Evolutionary conservation across 2,888 invertebrate genomes (phyloP).

Genomic region (Macroteleia sp.): DNA sequence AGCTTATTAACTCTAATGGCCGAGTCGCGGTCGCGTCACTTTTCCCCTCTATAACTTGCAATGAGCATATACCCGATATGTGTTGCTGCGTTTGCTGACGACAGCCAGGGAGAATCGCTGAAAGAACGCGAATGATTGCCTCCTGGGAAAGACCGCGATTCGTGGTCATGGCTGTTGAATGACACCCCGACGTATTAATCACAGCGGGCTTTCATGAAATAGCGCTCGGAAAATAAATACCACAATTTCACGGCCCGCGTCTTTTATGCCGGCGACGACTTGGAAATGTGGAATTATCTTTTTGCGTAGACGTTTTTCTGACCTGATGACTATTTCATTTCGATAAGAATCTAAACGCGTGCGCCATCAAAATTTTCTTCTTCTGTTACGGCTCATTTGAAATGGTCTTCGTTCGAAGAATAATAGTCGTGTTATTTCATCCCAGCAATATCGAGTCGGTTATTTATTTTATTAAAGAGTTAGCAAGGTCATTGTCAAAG

Average conservation of each 20-base stretch:
- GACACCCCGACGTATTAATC: constrained; percentile 60
- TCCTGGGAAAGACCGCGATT: constrained; percentile 44
- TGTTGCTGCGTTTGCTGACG: constrained; percentile 44
- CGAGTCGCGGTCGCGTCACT: constrained; percentile 50
- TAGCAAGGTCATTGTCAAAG: too few relatives aligned
- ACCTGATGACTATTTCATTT: constrained; percentile 19
- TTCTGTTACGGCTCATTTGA: constrained; percentile 21
- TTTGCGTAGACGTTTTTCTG: constrained; percentile 9
- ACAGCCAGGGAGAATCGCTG: constrained; percentile 59
- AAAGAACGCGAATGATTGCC: constrained; percentile 60
- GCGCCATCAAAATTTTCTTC: constrained; percentile 20
- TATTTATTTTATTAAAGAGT: constrained; percentile 1
- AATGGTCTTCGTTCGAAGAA: constrained; percentile 3
- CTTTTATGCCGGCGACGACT: constrained; percentile 24
- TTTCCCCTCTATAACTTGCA: constrained; percentile 15
- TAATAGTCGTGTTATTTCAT: background rate
- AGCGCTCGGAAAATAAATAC: constrained; percentile 47
- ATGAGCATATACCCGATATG: too few relatives aligned
- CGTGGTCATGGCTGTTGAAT: constrained; percentile 50
- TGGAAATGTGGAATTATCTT: constrained; percentile 26
- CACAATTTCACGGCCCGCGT: constrained; percentile 47
- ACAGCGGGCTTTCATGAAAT: constrained; percentile 36
- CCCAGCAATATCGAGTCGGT: constrained; percentile 1
- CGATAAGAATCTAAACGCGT: constrained; percentile 42
- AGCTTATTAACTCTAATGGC: constrained; percentile 77